Evolutionary conservation across 1,140 invertebrate species (phyloP), one percentile per base, ranked within the genome.

Genomic region (Ostrea edulis): DNA sequence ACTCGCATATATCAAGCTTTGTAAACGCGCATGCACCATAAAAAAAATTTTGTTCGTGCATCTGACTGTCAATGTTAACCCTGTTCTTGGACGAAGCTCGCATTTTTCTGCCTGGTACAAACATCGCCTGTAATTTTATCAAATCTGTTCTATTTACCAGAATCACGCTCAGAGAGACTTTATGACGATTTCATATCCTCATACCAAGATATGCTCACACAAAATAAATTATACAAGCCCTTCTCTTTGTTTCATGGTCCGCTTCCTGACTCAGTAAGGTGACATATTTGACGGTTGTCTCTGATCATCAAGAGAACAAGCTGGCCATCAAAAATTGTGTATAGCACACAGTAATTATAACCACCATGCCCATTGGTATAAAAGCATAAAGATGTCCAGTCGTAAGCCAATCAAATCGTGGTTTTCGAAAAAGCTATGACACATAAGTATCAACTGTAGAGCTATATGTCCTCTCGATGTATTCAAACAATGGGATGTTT

Each of bases 331-430:
- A 77, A 77, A 14, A 5, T 35, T 77, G 68, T 77, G 68, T 77
- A 77, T 77, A 14, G 68, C 68, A 77, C 25, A 77, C 22, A 25
- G 68, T 44, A 22, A 77, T 77, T 77, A 77, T 25, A 77, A 77
- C 25, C 25, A 77, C 22, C 68, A 77, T 77, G 68, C 8, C 68
- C 29, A 77, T 77, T 25, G 68, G 68, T 77, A 77, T 77, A 77
- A 77, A 77, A 77, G 68, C 68, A 77, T 77, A 77, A 77, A 77
- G 68, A 77, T 77, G 68, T 77, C 68, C 68, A 77, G 9, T 35
- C 35, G 25, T 25, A 29, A 25, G 25, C 68, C 68, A 77, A 77
- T 77, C 68, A 77, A 25, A 77, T 29, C 58, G 58, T 17, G 17
- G 58, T 7, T 62, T 62, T 77, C 12, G 25, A 35, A 77, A 77